phyloP scores from a whole-genome alignment of 2,113 vertebrate species.

The Lutjanus erythropterus region DNA sequence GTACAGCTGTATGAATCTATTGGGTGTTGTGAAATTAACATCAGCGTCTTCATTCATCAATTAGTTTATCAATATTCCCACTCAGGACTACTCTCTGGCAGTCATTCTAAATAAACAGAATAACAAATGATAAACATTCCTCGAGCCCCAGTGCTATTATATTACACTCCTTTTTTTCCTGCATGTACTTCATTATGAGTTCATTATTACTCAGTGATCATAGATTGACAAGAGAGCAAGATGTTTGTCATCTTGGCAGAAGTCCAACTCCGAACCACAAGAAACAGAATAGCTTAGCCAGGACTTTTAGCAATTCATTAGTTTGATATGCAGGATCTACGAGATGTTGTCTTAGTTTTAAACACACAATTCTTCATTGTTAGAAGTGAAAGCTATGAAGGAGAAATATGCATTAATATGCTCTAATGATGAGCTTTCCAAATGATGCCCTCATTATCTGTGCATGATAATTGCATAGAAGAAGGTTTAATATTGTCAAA shows the following conservation, averaged over 20 bases:
- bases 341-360: slow-evolving; percentile 43
- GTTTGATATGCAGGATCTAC: slow-evolving; percentile 53
- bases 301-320: slow-evolving; percentile 61
- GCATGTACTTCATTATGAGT: slow-evolving; percentile 55
- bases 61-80: slow-evolving; percentile 62
- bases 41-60: slow-evolving; percentile 49
- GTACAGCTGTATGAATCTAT: slow-evolving; percentile 44
- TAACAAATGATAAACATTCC: slow-evolving; percentile 43
- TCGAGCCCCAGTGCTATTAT: slow-evolving; percentile 45
- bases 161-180: slow-evolving; percentile 39
- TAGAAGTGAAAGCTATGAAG: slow-evolving; percentile 75
- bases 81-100: slow-evolving; percentile 48
- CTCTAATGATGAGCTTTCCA: slow-evolving; percentile 71
- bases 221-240: slow-evolving; percentile 49
- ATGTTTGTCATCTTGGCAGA: slow-evolving; percentile 42
- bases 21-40: slow-evolving; percentile 56
- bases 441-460: slow-evolving; percentile 84
- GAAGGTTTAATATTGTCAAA: slow-evolving; percentile 79
- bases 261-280: slow-evolving; percentile 33
- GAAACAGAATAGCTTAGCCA: slow-evolving; percentile 22
- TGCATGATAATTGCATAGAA: slow-evolving; percentile 79
- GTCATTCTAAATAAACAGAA: slow-evolving; percentile 54
- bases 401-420: slow-evolving; percentile 72
- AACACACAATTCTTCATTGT: slow-evolving; percentile 76
- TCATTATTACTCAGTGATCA: slow-evolving; percentile 45